These are phyloP conservation scores for Torymus texanus DNA, from an alignment of 2,888 invertebrate species.

Conservation along the genomic window DNA sequence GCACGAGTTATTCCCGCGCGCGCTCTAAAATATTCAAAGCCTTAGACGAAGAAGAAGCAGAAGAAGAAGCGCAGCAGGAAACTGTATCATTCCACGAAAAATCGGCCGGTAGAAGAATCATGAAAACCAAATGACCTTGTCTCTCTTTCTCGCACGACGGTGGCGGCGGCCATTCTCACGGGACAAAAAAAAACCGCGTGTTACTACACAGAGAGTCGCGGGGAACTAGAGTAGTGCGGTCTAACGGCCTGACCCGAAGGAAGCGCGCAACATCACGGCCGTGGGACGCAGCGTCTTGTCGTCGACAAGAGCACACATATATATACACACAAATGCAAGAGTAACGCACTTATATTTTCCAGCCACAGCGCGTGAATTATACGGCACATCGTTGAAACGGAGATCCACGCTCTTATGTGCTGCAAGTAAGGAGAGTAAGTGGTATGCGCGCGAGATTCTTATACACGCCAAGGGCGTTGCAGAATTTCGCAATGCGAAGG, in stretches of 20 bases:
- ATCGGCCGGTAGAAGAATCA: neutral
- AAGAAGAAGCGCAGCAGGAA: neutral
- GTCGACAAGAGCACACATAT: too few relatives aligned
- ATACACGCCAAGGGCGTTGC: too few relatives aligned
- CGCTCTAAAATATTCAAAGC: slow-evolving; percentile 9
- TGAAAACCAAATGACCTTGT: slow-evolving; percentile 11
- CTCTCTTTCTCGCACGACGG: neutral
- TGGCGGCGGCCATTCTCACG: slow-evolving; percentile 20
- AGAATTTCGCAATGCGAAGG: too few relatives aligned
- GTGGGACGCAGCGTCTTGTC: too few relatives aligned
- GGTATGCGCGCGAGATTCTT: too few relatives aligned
- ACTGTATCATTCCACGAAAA: neutral
- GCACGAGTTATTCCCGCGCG: too few relatives aligned
- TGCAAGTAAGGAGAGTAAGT: too few relatives aligned
- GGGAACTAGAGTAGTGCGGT: slow-evolving; percentile 5
- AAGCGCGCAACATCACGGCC: neutral
- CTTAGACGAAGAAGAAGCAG: neutral
- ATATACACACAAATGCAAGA: too few relatives aligned
- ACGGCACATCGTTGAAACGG: too few relatives aligned
- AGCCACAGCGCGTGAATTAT: too few relatives aligned
- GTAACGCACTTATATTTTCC: too few relatives aligned
- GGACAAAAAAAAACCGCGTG: neutral
- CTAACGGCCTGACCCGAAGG: neutral
- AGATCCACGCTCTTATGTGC: too few relatives aligned
- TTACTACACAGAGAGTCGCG: neutral